Percentiles rank a stretch among this genome's conserved stretches.
These are phyloP conservation scores for Spinus pinus DNA, from an alignment of 2,797 vertebrate genomes.

Conservation along the genomic window DNA sequence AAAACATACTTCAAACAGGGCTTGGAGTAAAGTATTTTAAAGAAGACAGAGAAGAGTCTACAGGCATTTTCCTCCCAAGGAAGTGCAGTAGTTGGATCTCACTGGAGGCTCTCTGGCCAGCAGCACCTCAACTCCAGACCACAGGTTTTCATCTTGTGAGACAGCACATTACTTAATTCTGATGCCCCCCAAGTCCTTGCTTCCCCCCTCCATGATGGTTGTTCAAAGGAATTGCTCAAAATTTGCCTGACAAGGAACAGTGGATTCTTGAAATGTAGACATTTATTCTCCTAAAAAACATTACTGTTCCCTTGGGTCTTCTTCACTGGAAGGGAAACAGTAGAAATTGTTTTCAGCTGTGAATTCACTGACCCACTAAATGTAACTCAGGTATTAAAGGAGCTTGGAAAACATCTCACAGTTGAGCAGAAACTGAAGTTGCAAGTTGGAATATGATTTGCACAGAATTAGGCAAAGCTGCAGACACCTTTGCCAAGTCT, in stretches of 20 bases:
- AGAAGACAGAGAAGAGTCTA: background rate
- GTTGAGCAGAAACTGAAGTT: background rate
- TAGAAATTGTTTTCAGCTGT: background rate
- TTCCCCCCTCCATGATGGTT: background rate
- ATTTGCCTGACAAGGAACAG: background rate
- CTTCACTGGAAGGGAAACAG: background rate
- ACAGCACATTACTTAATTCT: background rate
- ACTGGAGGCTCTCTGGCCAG: background rate
- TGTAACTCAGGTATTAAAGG: background rate
- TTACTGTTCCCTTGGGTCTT: background rate
- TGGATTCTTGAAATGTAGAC: background rate
- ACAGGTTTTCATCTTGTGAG: background rate
- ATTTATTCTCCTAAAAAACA: background rate
- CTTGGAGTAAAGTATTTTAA: background rate
- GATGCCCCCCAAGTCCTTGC: background rate
- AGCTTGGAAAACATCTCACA: background rate
- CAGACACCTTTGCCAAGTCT: background rate
- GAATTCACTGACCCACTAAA: background rate
- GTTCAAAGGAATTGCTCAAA: background rate
- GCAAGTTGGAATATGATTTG: background rate
- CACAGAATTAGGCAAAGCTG: background rate
- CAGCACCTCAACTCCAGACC: background rate
- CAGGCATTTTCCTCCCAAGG: background rate
- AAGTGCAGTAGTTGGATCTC: background rate
- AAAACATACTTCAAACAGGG: background rate